Percentiles rank a stretch among this genome's conserved stretches.
These are phyloP conservation scores for Spatulosminthurus flaviceps DNA, from an alignment of 2,888 invertebrate species.

Conservation along the genomic window DNA sequence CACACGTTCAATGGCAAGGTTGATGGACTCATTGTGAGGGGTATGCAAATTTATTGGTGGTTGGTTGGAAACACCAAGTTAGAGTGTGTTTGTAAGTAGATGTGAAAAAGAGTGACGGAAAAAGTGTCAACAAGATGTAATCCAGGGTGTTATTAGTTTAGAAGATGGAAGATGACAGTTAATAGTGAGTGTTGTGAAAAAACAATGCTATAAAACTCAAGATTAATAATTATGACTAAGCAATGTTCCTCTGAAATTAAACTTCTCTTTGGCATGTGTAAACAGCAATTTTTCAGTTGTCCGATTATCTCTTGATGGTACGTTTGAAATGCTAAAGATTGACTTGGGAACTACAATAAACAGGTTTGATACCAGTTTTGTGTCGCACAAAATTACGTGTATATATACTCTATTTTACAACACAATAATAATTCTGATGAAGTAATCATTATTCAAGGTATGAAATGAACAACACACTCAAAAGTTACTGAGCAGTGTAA, in stretches of 20 bases:
- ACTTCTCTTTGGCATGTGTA: background rate
- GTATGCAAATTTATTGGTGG: background rate
- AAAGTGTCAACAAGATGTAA: conserved; percentile 4
- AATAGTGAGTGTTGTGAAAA: background rate
- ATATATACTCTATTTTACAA: background rate
- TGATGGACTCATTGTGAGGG: conserved; percentile 11
- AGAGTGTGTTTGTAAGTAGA: background rate
- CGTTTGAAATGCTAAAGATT: conserved; percentile 24
- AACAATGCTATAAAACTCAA: background rate
- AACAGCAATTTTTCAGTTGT: conserved; percentile 21
- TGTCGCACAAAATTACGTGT: background rate
- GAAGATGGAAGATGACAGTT: conserved; percentile 3
- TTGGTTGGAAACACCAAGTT: background rate
- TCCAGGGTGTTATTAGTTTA: background rate
- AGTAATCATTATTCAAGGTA: conserved; percentile 21
- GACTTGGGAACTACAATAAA: conserved; percentile 32
- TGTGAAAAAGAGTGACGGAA: background rate
- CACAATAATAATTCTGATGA: background rate
- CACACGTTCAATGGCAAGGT: background rate
- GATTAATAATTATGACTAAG: background rate
- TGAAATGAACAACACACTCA: no score
- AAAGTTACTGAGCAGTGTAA: background rate
- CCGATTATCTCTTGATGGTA: conserved; percentile 12
- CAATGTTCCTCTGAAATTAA: background rate
- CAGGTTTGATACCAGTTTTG: conserved; percentile 29